Conservation (phyloP, 2,888 invertebrate genomes). For the Marasmarcha lunaedactyla region DNA sequence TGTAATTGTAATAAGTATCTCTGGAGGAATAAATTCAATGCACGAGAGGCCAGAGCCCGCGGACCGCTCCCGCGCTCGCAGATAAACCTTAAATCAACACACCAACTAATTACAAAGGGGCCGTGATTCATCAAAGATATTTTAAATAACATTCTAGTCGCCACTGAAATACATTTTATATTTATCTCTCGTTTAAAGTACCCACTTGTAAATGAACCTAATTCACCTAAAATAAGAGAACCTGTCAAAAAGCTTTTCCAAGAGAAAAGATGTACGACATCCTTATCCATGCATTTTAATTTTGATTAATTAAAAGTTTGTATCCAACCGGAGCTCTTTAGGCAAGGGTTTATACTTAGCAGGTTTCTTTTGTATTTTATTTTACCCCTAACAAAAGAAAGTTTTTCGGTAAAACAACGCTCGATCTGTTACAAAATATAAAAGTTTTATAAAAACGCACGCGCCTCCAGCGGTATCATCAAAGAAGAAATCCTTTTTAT, state of each 20-base stretch:
- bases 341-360: slow-evolving; percentile 51
- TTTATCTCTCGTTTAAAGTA: too few species aligned
- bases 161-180: not conserved
- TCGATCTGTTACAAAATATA: slow-evolving; percentile 62
- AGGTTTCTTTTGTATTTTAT: slow-evolving; percentile 64
- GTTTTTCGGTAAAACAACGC: slow-evolving; percentile 64
- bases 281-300: slow-evolving; percentile 35
- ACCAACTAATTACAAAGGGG: slow-evolving; percentile 63
- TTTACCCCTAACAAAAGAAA: slow-evolving; percentile 40
- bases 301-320: slow-evolving; percentile 66
- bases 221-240: too few species aligned
- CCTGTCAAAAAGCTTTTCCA: not conserved
- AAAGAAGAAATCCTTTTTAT: slow-evolving; percentile 39
- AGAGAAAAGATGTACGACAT: not conserved
- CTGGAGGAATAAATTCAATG: slow-evolving; percentile 55
- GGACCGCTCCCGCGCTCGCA: slow-evolving; percentile 26
- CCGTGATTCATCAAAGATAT: slow-evolving; percentile 59
- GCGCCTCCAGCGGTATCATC: slow-evolving; percentile 57
- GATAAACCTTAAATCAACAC: slow-evolving; percentile 68
- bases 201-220: too few species aligned
- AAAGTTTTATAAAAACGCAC: slow-evolving; percentile 65
- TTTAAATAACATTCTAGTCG: not conserved
- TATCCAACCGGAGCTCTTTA: slow-evolving; percentile 48
- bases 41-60: slow-evolving; percentile 26
- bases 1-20: slow-evolving; percentile 59